These are phyloP conservation scores for Pogonophryne albipinna DNA, from an alignment of 2,797 vertebrate genomes.

Conservation along the genomic window DNA sequence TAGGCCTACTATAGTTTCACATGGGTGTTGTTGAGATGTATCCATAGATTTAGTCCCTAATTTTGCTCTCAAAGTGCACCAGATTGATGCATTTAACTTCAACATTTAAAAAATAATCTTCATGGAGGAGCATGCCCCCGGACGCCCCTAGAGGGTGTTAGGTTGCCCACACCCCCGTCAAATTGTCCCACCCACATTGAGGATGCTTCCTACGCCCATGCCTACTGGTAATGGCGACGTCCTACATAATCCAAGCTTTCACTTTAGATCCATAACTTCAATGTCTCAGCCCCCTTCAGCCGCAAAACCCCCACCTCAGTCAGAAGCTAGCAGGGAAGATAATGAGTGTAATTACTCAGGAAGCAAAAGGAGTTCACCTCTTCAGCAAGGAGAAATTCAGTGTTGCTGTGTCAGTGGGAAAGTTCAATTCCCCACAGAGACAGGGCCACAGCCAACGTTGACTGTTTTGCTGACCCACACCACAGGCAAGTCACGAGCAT, in stretches of 20 bases:
- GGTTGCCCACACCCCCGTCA: too few species aligned
- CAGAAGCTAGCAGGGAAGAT: slow-evolving; percentile 46
- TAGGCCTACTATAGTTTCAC: too few species aligned
- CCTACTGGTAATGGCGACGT: too few species aligned
- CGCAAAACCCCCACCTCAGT: slow-evolving; percentile 45
- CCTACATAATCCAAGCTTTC: not conserved
- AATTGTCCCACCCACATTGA: too few species aligned
- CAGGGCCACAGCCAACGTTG: slow-evolving; percentile 21
- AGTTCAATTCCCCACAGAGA: slow-evolving; percentile 54
- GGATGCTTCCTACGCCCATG: too few species aligned
- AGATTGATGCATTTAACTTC: too few species aligned
- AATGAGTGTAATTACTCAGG: slow-evolving; percentile 71
- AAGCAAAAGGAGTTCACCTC: slow-evolving; percentile 43
- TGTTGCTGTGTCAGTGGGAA: slow-evolving; percentile 58
- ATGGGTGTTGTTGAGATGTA: too few species aligned
- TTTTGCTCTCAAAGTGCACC: too few species aligned
- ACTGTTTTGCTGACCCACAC: slow-evolving; percentile 53
- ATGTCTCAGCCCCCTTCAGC: slow-evolving; percentile 20
- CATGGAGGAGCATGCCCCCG: too few species aligned
- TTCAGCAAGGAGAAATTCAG: slow-evolving; percentile 49
- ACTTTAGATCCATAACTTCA: slow-evolving; percentile 1
- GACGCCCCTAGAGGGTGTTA: too few species aligned
- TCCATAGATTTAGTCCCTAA: too few species aligned
- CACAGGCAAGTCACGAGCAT: slow-evolving; percentile 28
- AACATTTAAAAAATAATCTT: too few species aligned